Evolutionary conservation across 2,113 vertebrate species (phyloP), one percentile per base, ranked within the genome.

Genomic region (Paedocypris sp.): DNA sequence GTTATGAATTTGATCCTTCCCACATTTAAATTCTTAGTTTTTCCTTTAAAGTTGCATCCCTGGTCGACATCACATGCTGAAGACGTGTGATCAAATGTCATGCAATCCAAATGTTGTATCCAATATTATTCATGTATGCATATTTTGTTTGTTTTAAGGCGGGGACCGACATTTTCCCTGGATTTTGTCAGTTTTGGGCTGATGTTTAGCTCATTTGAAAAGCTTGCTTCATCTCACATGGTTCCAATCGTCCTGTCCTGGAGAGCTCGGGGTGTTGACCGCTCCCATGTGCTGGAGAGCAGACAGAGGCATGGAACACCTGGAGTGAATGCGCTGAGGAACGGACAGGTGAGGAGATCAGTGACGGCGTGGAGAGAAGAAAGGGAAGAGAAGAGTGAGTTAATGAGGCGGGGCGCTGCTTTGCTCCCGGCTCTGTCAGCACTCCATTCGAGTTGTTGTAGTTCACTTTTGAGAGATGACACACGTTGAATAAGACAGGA

Each of bases 151-250:
- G 52, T 68, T 46, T 61, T 76, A 11, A 46, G 67, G 65, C 36
- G 59, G 60, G 53, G 46, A 65, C 31, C 49, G 59, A 77, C 68
- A 73, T 81, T 73, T 69, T 66, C 75, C 75, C 60, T 75, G 77
- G 74, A 75, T 74, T 81, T 73, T 72, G 67, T 77, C 74, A 77
- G 63, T 68, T 75, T 68, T 69, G 71, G 64, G 78, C 67, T 83
- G 76, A 77, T 77, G 60, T 64, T 68, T 68, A 80, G 72, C 57
- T 36, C 64, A 79, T 76, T 83, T 77, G 77, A 58, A 82, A 77
- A 63, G 68, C 66, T 82, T 82, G 75, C 76, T 80, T 81, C 77
- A 81, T 76, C 80, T 83, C 80, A 84, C 75, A 82, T 86, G 84
- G 79, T 83, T 85, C 77, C 68, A 84, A 84, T 86, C 73, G 71